phyloP scores from a whole-genome alignment of 2,797 vertebrate species.

The Cottoperca gobio region DNA sequence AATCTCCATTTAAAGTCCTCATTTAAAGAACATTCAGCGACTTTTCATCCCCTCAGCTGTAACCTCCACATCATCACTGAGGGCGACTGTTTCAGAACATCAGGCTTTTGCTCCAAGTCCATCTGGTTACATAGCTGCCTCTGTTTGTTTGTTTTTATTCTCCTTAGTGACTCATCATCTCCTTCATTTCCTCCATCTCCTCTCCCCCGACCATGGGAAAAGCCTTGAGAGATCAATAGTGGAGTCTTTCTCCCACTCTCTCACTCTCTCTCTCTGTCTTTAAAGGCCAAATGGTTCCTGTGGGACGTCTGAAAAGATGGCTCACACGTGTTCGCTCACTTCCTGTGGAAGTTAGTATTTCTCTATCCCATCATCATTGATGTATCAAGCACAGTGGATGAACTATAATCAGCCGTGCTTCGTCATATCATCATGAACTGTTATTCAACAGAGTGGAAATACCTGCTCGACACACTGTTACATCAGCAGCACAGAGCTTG shows the following conservation, averaged over 20 bases:
- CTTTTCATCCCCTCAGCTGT: constrained; percentile 46
- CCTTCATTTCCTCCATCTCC: constrained; percentile 70
- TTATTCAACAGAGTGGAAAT: constrained; percentile 58
- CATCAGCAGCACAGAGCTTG: constrained; percentile 46
- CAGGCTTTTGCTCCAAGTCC: constrained; percentile 54
- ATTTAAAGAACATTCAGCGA: constrained; percentile 20
- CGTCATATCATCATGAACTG: constrained; percentile 30
- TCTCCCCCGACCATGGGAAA: constrained; percentile 77
- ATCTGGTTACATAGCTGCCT: constrained; percentile 78
- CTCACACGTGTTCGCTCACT: constrained; percentile 57
- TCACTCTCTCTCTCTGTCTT: constrained; percentile 38
- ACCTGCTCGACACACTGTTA: constrained; percentile 36
- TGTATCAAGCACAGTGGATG: constrained; percentile 35
- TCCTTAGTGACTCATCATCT: constrained; percentile 77
- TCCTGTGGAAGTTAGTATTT: constrained; percentile 66
- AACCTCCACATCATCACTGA: constrained; percentile 51
- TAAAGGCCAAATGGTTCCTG: constrained; percentile 62
- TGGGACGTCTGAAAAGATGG: constrained; percentile 63
- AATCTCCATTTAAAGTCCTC: background rate
- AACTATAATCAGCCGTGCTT: constrained; percentile 26
- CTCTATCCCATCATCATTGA: constrained; percentile 19
- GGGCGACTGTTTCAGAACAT: constrained; percentile 59
- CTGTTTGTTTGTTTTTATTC: constrained; percentile 78
- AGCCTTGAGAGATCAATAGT: constrained; percentile 76
- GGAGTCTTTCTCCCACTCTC: constrained; percentile 69